These are phyloP conservation scores for Odontothrips loti DNA, from an alignment of 2,888 invertebrate genomes.

Conservation along the genomic window DNA sequence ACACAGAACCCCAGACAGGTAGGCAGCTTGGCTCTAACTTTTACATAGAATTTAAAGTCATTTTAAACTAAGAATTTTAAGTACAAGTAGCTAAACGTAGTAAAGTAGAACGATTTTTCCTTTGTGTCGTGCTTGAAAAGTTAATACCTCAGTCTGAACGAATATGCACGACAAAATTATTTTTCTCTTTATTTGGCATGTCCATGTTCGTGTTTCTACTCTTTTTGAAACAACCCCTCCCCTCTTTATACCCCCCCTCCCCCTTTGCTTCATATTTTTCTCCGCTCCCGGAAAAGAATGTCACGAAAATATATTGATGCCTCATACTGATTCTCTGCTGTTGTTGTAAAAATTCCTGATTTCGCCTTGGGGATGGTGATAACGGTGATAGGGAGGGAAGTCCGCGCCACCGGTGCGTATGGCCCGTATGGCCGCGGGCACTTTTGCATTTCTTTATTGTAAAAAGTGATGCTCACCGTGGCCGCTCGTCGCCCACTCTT, in stretches of 20 bases:
- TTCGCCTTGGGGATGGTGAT: background rate
- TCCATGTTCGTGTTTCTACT: too few relatives aligned
- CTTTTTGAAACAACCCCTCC: background rate
- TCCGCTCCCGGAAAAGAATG: background rate
- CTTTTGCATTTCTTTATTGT: conserved; percentile 30
- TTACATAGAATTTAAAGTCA: background rate
- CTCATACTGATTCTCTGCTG: background rate
- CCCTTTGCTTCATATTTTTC: conserved; percentile 28
- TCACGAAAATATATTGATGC: conserved; percentile 27
- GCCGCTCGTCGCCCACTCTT: conserved; percentile 6
- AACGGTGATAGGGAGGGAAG: background rate
- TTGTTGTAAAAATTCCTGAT: conserved; percentile 5
- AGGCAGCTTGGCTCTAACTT: conserved; percentile 36
- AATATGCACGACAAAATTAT: too few relatives aligned
- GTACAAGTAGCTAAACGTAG: background rate
- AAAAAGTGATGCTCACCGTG: conserved; percentile 27
- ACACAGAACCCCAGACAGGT: conserved; percentile 43
- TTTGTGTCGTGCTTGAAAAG: too few relatives aligned
- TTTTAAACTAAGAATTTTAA: background rate
- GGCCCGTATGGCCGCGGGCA: conserved; percentile 9
- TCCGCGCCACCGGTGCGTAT: background rate
- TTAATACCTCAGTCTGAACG: too few relatives aligned
- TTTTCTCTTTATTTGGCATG: too few relatives aligned
- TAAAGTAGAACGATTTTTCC: too few relatives aligned
- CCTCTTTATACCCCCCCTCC: too few relatives aligned